These are phyloP conservation scores for Pyrgus malvae DNA, from an alignment of 2,888 invertebrate species.

Conservation along the genomic window DNA sequence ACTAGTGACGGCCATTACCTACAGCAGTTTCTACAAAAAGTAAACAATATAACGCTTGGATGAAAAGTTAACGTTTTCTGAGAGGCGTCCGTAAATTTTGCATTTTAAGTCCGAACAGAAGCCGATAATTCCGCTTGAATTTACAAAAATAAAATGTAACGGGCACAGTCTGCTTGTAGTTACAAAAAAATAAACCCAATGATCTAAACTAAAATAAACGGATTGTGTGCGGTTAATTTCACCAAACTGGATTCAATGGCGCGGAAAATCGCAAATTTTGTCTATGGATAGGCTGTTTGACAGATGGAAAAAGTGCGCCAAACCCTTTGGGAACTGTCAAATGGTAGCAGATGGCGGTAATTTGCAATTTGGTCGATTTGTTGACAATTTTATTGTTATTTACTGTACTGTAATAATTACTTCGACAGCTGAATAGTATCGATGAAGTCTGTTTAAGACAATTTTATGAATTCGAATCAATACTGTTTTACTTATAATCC, in stretches of 20 bases:
- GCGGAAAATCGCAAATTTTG: constrained; percentile 74
- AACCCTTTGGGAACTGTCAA: constrained; percentile 76
- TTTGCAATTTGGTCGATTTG: constrained; percentile 62
- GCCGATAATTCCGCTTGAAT: constrained; percentile 22
- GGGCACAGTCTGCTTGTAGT: constrained; percentile 20
- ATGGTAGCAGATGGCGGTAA: constrained; percentile 70
- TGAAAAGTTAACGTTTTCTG: constrained; percentile 2
- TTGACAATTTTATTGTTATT: constrained; percentile 71
- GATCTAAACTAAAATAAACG: constrained; percentile 49
- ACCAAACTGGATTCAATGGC: constrained; percentile 68
- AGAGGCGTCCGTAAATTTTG: background rate
- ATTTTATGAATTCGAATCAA: no score
- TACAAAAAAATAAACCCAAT: constrained; percentile 30
- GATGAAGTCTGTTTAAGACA: background rate
- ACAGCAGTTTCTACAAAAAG: constrained; percentile 13
- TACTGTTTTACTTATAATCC: no score
- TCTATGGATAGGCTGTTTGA: constrained; percentile 68
- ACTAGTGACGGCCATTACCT: no score
- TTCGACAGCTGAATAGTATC: constrained; percentile 47
- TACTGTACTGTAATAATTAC: constrained; percentile 72
- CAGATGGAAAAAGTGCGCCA: constrained; percentile 65
- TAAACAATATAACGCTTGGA: background rate
- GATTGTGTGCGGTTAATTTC: constrained; percentile 65
- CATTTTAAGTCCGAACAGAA: constrained; percentile 5
- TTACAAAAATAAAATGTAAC: constrained; percentile 29